A percentile compares a stretch with the other conserved stretches of the same genome.
Evolutionary conservation across 1,140 invertebrate genomes (phyloP).

Genomic region (Meteorus sp.): DNA sequence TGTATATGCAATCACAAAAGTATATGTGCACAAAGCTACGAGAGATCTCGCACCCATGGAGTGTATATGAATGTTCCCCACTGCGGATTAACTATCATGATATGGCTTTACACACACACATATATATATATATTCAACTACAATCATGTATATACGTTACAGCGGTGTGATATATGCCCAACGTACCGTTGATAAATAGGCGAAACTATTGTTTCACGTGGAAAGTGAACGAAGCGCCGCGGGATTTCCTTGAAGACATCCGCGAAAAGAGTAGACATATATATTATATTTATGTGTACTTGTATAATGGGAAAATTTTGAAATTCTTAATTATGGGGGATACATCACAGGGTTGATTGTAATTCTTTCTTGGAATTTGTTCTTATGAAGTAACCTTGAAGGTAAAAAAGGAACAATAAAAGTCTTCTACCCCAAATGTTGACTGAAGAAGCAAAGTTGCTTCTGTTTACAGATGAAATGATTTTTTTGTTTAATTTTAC

Average conservation of each 20-base stretch:
- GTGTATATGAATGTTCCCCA: background rate
- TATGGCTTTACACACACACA: slow-evolving; percentile 7
- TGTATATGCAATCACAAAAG: background rate
- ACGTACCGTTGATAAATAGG: slow-evolving; percentile 32
- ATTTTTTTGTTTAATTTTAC: no score
- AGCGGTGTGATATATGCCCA: slow-evolving; percentile 28
- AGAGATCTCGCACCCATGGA: slow-evolving; percentile 14
- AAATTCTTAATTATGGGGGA: no score
- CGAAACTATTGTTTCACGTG: slow-evolving; percentile 30
- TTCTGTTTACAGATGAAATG: no score
- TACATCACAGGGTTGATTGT: no score
- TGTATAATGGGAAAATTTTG: no score
- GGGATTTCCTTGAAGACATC: slow-evolving; percentile 28
- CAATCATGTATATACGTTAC: slow-evolving; percentile 16
- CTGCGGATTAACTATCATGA: slow-evolving; percentile 23
- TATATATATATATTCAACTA: background rate
- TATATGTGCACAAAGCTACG: slow-evolving; percentile 6
- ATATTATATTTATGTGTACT: background rate
- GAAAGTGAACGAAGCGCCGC: slow-evolving; percentile 29
- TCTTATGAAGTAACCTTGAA: no score
- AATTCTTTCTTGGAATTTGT: no score
- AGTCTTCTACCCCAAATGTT: no score
- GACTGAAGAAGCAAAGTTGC: no score
- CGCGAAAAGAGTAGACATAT: background rate
- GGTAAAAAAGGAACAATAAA: no score